Evolutionary conservation across 2,113 vertebrate species (phyloP).

Genomic region (Erpornis zantholeuca): DNA sequence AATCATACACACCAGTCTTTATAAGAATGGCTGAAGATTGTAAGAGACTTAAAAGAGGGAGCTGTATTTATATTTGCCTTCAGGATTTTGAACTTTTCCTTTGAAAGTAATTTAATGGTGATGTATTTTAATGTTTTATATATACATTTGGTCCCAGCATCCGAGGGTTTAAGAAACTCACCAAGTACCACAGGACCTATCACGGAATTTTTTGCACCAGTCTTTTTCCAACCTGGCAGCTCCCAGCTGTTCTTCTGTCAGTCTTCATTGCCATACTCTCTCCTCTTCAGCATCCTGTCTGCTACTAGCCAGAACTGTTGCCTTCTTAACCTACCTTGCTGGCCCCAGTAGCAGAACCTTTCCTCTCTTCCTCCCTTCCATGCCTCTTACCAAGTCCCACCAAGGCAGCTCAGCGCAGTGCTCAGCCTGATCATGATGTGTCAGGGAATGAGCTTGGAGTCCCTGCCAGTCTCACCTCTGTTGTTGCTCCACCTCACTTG

Average conservation of each 20-base stretch:
- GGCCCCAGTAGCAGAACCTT: neutral
- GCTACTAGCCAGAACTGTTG: neutral
- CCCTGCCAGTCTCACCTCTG: neutral
- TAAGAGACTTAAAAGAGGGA: neutral
- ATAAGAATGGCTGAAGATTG: neutral
- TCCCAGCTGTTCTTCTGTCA: neutral
- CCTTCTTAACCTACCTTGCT: neutral
- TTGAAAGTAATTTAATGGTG: neutral
- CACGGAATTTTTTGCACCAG: neutral
- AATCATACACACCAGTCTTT: rapidly evolving
- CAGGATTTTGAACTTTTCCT: neutral
- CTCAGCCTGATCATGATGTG: neutral
- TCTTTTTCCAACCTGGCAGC: neutral
- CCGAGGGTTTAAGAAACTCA: neutral
- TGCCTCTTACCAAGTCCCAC: neutral
- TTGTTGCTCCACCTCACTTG: neutral
- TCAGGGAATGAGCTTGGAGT: neutral
- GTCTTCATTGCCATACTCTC: neutral
- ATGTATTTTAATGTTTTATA: neutral
- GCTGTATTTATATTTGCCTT: neutral
- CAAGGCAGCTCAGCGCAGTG: neutral
- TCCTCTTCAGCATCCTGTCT: neutral
- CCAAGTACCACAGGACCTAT: neutral
- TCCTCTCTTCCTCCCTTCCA: neutral
- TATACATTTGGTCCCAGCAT: neutral